Evolutionary conservation across 1,140 invertebrate species (phyloP), one percentile per base, ranked within the genome.

Genomic region (Psilanteris sp.): DNA sequence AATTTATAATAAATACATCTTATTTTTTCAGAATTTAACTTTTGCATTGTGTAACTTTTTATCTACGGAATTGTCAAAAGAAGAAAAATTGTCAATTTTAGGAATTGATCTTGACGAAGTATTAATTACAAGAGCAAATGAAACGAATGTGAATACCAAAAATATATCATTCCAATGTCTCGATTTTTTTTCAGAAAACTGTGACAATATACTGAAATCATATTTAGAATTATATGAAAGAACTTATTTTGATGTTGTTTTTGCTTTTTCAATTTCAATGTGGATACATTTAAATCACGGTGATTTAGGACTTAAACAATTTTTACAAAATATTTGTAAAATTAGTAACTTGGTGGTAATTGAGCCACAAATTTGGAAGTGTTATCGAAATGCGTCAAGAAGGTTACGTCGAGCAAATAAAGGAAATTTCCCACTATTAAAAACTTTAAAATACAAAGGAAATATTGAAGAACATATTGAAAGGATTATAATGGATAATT

Each of bases 271-370:
- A 9, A 90, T 95, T 7, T 94, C 94, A 8, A 95, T 96, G 94
- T 96, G 95, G 95, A 94, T 96, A 72, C 95, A 96, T 84, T 79
- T 96, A 14, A 96, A 96, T 83, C 87, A 93, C 85, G 93, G 94
- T 7, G 95, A 96, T 89, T 81, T 86, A 2, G 94, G 93, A 0
- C 81, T 95, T 8, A 78, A 87, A 39, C 48, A 83, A 3, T 93
- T 93, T 84, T 83, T 95, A 5, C 64, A 85, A 8, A 88, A 88
- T 10, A 83, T 93, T 2, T 90, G 90, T 36, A 55, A 81, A 10
- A 57, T 90, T 5, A 83, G 91, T 0, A 87, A 90, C 26, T 86
- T 91, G 24, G 80, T 96, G 4, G 88, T 96, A 1, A 89, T 96
- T 52, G 95, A 96, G 85, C 94, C 94, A 2, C 95, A 96, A 80